phyloP scores from a whole-genome alignment of 2,888 invertebrate genomes.

The Palloptera scutellata region DNA sequence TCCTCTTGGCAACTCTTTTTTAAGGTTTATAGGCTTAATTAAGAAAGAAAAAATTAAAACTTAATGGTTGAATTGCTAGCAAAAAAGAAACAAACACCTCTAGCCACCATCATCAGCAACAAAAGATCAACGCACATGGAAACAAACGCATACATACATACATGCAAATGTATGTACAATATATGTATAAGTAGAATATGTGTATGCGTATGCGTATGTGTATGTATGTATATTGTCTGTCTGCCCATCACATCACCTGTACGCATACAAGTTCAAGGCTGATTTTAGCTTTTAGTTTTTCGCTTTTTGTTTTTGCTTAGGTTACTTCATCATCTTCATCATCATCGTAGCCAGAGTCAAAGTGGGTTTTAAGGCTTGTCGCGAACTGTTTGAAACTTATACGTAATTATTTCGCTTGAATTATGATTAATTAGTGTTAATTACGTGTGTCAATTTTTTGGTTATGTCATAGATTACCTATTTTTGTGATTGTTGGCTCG shows the following conservation, averaged over 20 bases:
- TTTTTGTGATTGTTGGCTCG: slow-evolving; percentile 9
- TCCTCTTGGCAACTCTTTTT: too few species aligned
- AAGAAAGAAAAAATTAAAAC: too few species aligned
- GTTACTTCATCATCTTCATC: not conserved
- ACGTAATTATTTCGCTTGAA: slow-evolving; percentile 43
- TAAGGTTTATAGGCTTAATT: too few species aligned
- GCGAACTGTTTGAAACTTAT: slow-evolving; percentile 26
- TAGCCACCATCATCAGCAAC: not conserved
- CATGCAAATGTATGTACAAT: not conserved
- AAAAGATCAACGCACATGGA: not conserved
- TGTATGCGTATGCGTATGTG: too few species aligned
- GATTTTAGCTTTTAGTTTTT: not conserved
- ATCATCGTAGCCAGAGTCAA: not conserved
- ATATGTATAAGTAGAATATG: not conserved
- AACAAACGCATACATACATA: not conserved
- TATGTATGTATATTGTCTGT: not conserved
- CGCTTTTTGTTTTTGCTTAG: not conserved
- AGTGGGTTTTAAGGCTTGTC: slow-evolving; percentile 31
- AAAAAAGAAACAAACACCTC: not conserved
- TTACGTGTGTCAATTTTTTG: slow-evolving; percentile 46
- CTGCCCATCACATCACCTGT: slow-evolving; percentile 19
- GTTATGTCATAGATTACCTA: slow-evolving; percentile 16
- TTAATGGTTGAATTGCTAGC: too few species aligned
- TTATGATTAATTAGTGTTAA: slow-evolving; percentile 58
- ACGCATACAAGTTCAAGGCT: slow-evolving; percentile 48